Evolutionary conservation across 2,888 invertebrate species (phyloP).

Genomic region (Acholoe squamosa): DNA sequence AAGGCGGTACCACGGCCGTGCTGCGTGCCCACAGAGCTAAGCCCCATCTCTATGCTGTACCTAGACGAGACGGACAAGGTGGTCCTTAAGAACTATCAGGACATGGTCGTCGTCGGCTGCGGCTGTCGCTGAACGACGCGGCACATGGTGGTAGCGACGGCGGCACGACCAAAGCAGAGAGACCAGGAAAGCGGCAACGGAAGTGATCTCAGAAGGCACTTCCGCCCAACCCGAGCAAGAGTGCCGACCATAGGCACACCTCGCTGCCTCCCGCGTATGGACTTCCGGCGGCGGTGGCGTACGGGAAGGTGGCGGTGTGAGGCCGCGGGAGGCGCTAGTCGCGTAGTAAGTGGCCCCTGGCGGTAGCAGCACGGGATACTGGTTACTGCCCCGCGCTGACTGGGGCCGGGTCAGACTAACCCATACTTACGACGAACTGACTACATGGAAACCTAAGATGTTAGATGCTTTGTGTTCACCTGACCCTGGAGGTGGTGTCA

Average conservation of each 20-base stretch:
- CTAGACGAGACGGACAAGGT: conserved; percentile 96
- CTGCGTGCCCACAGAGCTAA: conserved; percentile 97
- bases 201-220: not conserved
- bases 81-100: conserved; percentile 98
- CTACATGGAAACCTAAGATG: not conserved
- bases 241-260: not conserved
- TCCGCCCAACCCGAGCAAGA: not conserved
- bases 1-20: conserved; percentile 96
- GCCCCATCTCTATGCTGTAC: conserved; percentile 97
- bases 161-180: not conserved
- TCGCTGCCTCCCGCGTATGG: not conserved
- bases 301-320: not conserved
- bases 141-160: not conserved
- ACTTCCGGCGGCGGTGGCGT: conserved; percentile 10
- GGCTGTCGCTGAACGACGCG: conserved; percentile 91
- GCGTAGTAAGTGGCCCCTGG: not conserved
- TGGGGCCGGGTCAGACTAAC: not conserved
- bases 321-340: not conserved
- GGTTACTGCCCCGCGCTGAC: not conserved
- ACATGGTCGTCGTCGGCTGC: conserved; percentile 99
- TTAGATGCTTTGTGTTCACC: not conserved
- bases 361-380: not conserved
- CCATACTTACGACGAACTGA: not conserved
- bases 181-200: not conserved
- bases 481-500: not conserved